Conservation (phyloP, 2,113 vertebrate species). For the Onychorhynchus coronatus region DNA sequence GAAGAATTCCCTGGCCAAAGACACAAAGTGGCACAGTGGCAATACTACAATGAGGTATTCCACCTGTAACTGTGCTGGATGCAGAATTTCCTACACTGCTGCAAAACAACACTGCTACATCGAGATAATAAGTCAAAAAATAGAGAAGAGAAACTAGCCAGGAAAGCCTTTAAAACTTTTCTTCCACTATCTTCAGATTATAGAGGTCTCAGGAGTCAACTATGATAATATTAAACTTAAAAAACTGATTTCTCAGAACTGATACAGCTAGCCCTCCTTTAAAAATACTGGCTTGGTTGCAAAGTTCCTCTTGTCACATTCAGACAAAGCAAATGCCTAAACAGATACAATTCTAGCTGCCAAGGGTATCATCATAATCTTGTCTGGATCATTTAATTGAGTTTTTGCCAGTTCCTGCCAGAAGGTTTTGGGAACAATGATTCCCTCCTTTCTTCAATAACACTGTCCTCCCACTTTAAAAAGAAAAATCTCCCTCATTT, state of each 20-base stretch:
- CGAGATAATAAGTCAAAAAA: background rate
- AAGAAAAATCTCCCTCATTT: conserved; percentile 39
- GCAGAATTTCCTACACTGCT: background rate
- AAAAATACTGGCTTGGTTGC: background rate
- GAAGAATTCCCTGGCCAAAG: background rate
- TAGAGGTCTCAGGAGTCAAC: background rate
- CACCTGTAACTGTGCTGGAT: background rate
- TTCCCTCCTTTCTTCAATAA: conserved; percentile 25
- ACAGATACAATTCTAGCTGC: conserved; percentile 32
- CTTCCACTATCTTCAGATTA: background rate
- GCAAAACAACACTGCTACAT: background rate
- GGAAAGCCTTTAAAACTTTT: background rate
- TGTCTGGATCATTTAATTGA: conserved; percentile 40
- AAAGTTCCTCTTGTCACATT: conserved; percentile 10
- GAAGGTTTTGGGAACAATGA: conserved; percentile 32
- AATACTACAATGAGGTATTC: background rate
- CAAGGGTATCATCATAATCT: conserved; percentile 53
- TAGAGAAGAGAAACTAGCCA: background rate
- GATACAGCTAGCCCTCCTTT: background rate
- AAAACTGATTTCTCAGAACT: background rate
- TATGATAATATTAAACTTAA: background rate
- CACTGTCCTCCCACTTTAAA: conserved; percentile 16
- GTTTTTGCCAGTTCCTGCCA: conserved; percentile 37
- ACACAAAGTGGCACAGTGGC: background rate
- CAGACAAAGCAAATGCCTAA: conserved; percentile 15